Evolutionary conservation across 2,113 vertebrate species (phyloP), one percentile per base, ranked within the genome.

Genomic region (Propithecus coquereli): DNA sequence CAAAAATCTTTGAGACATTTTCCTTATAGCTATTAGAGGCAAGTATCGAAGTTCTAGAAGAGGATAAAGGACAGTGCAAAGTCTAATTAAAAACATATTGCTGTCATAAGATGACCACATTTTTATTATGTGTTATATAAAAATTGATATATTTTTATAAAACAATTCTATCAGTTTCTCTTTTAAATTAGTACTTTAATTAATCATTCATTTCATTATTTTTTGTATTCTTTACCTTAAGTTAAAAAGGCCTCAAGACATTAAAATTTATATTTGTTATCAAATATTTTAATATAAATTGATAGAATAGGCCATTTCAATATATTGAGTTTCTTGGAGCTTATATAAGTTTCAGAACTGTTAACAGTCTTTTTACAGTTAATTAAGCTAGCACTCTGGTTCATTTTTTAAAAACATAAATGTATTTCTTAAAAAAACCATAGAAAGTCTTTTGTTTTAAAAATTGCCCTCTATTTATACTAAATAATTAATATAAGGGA

Each of bases 1-100:
- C 40, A 90, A 86, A 83, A 97, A 71, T 94, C 77, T 91, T 87
- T 82, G 79, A 97, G 89, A 80, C 11, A 70, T 95, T 97, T 98
- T 98, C 32, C 80, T 88, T 68, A 23, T 6, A 90, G 94, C 16
- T 84, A 77, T 93, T 80, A 97, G 68, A 65, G 27, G 6, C 0
- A 90, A 95, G 37, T 9, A 43, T 87, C 97, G 32, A 83, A 87
- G 52, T 3, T 40, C 27, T 52, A 91, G 87, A 95, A 74, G 94
- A 97, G 65, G 80, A 82, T 27, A 89, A 87, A 92, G 65, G 85
- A 32, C 5, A 0, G 34, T 71, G 30, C 61, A 88, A 89, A 93
- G 79, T 43, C 9, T 81, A 93, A 96, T 93, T 86, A 85, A 84
- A 88, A 87, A 54, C 18, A 68, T 94, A 70, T 63, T 30, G 45